Percentiles rank a stretch among this genome's conserved stretches.
Evolutionary conservation across 1,140 invertebrate species (phyloP).

Genomic region (Laupala kohalensis): DNA sequence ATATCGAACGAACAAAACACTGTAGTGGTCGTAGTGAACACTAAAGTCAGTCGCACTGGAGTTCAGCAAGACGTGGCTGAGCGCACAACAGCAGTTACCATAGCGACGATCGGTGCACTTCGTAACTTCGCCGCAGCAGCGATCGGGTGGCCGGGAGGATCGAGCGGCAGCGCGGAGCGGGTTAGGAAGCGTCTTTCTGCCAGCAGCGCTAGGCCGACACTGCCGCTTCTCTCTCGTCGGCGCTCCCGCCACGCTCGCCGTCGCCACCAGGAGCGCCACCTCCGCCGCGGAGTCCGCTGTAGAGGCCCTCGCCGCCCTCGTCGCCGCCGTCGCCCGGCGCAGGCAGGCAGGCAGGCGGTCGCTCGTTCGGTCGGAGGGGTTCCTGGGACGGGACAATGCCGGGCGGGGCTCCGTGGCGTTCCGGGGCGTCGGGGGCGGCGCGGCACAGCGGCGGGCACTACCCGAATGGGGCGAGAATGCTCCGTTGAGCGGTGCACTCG

Average conservation of each 20-base stretch:
- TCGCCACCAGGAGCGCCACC: too few relatives aligned
- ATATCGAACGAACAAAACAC: not conserved
- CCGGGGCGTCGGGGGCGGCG: too few relatives aligned
- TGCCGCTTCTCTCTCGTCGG: not conserved
- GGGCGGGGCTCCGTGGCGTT: not conserved
- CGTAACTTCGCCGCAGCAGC: not conserved
- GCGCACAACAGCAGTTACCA: not conserved
- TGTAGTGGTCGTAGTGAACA: too few relatives aligned
- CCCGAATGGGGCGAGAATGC: too few relatives aligned
- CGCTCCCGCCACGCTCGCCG: not conserved
- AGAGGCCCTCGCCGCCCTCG: too few relatives aligned
- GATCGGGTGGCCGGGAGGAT: not conserved
- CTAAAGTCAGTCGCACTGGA: too few relatives aligned
- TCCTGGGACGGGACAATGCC: not conserved
- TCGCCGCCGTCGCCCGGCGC: too few relatives aligned
- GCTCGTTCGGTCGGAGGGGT: not conserved
- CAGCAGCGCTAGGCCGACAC: not conserved
- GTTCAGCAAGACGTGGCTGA: too few relatives aligned
- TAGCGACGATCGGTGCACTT: not conserved
- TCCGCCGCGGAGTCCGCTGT: too few relatives aligned
- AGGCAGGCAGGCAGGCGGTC: too few relatives aligned
- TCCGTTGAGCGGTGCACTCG: too few relatives aligned
- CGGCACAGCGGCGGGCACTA: not conserved
- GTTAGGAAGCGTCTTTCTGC: not conserved
- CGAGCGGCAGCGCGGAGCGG: not conserved